A percentile compares a stretch with the other conserved stretches of the same genome.
Conservation (phyloP, 2,113 vertebrate species). For the Beaufortia kweichowensis region DNA sequence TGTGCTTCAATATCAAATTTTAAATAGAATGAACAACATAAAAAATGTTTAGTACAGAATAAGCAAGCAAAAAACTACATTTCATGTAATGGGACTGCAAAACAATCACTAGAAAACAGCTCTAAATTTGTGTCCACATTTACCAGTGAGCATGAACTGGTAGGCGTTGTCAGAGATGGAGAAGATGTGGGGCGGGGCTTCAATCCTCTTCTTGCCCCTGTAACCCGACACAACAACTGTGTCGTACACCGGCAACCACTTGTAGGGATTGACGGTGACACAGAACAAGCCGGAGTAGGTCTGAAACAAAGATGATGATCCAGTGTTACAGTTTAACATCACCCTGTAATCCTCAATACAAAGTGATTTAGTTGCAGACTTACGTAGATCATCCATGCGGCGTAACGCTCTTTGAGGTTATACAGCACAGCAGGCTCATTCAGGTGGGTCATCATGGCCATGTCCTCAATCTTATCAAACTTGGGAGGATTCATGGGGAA, state of each 20-base stretch:
- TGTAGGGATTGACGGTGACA: constrained; percentile 83
- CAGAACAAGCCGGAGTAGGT: constrained; percentile 85
- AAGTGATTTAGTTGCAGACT: constrained; percentile 53
- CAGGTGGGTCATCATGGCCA: constrained; percentile 67
- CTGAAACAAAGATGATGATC: constrained; percentile 57
- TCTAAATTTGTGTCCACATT: too few relatives aligned
- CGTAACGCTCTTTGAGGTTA: constrained; percentile 80
- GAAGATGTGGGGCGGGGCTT: too few relatives aligned
- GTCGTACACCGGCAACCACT: constrained; percentile 83
- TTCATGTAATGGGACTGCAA: too few relatives aligned
- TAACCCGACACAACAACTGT: constrained; percentile 59
- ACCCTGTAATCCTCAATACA: not conserved
- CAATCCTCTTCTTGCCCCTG: constrained; percentile 68
- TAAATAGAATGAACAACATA: too few relatives aligned
- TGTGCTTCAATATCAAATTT: too few relatives aligned
- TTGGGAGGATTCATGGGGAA: constrained; percentile 77
- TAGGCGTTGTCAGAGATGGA: too few relatives aligned
- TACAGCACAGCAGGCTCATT: constrained; percentile 63
- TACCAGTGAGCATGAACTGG: constrained; percentile 45
- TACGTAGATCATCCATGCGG: constrained; percentile 82
- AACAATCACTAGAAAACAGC: too few relatives aligned
- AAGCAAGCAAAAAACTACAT: too few relatives aligned
- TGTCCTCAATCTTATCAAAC: constrained; percentile 74
- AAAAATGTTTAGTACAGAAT: too few relatives aligned
- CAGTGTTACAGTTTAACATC: not conserved